Evolutionary conservation across 2,113 vertebrate genomes (phyloP).

Genomic region (Nerophis ophidion): DNA sequence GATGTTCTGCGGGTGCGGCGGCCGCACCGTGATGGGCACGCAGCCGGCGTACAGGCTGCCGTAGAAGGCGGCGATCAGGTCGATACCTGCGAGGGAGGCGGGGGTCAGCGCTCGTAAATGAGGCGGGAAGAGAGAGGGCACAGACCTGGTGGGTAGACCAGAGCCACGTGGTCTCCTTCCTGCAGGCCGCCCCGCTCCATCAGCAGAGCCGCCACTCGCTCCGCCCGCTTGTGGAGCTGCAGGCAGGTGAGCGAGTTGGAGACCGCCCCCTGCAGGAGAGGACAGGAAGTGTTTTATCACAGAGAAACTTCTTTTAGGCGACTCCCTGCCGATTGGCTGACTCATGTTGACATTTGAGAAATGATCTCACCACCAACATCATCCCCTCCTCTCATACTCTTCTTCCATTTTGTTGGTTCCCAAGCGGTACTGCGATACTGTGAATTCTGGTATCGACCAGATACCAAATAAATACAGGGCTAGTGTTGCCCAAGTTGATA

Average conservation of each 20-base stretch:
- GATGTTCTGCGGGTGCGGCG: conserved; percentile 96
- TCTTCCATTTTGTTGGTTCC: too few relatives aligned
- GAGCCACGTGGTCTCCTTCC: conserved; percentile 93
- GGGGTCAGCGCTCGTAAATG: neutral
- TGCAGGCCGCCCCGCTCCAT: conserved; percentile 91
- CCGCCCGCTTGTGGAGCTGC: conserved; percentile 91
- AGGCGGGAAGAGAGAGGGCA: conserved; percentile 23
- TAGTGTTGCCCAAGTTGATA: too few relatives aligned
- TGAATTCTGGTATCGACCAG: too few relatives aligned
- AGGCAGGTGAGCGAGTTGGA: conserved; percentile 93
- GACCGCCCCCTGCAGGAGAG: conserved; percentile 81
- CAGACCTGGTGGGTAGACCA: conserved; percentile 90
- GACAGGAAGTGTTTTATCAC: neutral
- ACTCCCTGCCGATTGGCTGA: too few relatives aligned
- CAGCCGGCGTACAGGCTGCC: conserved; percentile 96
- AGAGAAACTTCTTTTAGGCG: too few relatives aligned
- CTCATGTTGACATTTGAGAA: too few relatives aligned
- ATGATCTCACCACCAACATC: too few relatives aligned
- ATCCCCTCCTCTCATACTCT: too few relatives aligned
- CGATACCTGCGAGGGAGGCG: conserved; percentile 78
- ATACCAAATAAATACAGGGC: too few relatives aligned
- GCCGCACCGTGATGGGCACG: conserved; percentile 94
- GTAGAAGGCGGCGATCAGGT: conserved; percentile 94
- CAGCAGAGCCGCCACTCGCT: conserved; percentile 93
- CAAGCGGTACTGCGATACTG: too few relatives aligned